These are phyloP conservation scores for Xestia xanthographa DNA, from an alignment of 2,888 invertebrate species.

Conservation along the genomic window DNA sequence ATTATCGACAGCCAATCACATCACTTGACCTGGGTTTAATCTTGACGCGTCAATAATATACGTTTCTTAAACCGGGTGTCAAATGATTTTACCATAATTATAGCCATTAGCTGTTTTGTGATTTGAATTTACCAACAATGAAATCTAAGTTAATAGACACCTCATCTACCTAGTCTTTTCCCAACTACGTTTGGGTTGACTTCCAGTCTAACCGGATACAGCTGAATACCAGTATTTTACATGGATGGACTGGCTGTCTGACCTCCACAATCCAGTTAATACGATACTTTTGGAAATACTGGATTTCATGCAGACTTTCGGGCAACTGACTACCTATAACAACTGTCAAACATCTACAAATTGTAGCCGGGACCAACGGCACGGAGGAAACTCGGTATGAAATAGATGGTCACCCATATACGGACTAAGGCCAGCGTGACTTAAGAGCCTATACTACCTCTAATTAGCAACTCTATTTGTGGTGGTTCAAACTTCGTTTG, in stretches of 20 bases:
- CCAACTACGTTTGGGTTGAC: background rate
- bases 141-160: background rate
- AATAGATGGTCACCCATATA: background rate
- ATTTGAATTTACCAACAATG: background rate
- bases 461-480: no score
- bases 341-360: background rate
- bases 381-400: background rate
- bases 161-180: background rate
- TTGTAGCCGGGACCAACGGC: background rate
- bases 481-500: no score
- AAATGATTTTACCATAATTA: background rate
- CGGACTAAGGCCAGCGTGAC: background rate
- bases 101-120: background rate
- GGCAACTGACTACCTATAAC: background rate
- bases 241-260: no score
- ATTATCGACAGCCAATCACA: background rate
- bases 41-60: background rate
- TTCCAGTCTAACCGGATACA: background rate
- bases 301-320: background rate
- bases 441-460: no score
- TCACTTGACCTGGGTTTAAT: background rate
- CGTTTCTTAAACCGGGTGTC: background rate
- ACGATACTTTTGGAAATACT: background rate
- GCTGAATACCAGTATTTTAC: background rate
- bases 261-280: background rate